Conservation (phyloP, 2,888 invertebrate species). For the Cryptops parisi region DNA sequence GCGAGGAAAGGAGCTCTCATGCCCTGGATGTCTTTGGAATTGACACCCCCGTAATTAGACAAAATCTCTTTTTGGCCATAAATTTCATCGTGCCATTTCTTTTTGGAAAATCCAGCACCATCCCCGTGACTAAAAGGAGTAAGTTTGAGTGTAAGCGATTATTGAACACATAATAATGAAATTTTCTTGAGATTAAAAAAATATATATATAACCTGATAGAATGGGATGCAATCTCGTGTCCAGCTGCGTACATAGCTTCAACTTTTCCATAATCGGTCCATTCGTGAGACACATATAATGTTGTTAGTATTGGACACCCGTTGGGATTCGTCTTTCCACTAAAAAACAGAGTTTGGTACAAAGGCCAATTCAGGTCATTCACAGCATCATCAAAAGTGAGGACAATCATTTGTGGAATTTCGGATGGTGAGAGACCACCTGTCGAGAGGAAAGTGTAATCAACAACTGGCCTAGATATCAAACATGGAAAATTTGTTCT, state of each 20-base stretch:
- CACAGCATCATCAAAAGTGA: conserved; percentile 66
- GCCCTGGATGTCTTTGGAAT: conserved; percentile 78
- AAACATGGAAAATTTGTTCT: no score
- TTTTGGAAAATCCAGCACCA: conserved; percentile 89
- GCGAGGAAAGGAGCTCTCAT: conserved; percentile 89
- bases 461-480: no score
- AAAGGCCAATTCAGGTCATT: conserved; percentile 88
- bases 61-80: conserved; percentile 87
- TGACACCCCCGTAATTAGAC: conserved; percentile 66
- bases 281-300: conserved; percentile 48
- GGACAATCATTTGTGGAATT: background rate
- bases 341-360: conserved; percentile 50
- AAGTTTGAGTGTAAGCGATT: background rate
- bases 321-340: conserved; percentile 62
- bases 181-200: no score
- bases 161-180: no score
- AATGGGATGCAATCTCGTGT: conserved; percentile 96
- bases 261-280: conserved; percentile 97
- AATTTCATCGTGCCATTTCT: conserved; percentile 91
- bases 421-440: background rate
- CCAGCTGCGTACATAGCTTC: conserved; percentile 88
- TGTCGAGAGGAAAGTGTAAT: no score
- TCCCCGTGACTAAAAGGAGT: conserved; percentile 61
- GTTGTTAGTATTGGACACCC: conserved; percentile 37
- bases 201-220: conserved; percentile 54